Evolutionary conservation across 2,797 vertebrate species (phyloP), one percentile per base, ranked within the genome.

Genomic region (Catostomus latipinnis): DNA sequence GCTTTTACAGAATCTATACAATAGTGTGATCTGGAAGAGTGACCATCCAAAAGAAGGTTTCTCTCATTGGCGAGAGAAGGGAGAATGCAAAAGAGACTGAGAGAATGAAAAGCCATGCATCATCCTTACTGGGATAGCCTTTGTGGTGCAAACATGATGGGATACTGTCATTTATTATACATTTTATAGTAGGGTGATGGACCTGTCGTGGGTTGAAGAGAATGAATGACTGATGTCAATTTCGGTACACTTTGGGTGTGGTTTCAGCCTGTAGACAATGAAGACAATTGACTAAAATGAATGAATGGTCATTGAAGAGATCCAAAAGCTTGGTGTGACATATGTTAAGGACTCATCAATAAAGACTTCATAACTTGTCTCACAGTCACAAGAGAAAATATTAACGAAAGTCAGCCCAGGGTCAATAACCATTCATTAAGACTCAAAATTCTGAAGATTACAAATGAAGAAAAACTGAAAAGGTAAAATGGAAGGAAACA

Each of bases 111-210:
- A 84, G 75, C 43, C 81, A 87, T 87, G 80, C 86, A 87, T 87
- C 62, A 71, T 74, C 60, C 53, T 74, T 62, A 54, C 80, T 52
- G 74, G 62, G 79, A 78, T 69, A 81, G 76, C 57, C 78, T 82
- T 79, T 84, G 82, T 76, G 83, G 81, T 83, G 79, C 74, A 58
- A 66, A 84, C 71, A 62, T 83, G 78, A 84, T 71, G 76, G 81
- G 72, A 83, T 66, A 68, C 82, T 79, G 76, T 82, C 83, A 84
- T 84, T 84, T 80, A 81, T 83, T 76, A 84, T 80, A 78, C n/a
- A 11, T 82, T 84, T 84, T 84, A 87, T 83, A 76, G 79, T 65
- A 83, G 81, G 80, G 83, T 81, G 81, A 86, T 87, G 62, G 83
- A 84, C 79, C 76, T 77, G 81, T 13, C 65, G 78, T 81, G 68